These are phyloP conservation scores for Dasyprocta punctata DNA, from an alignment of 2,113 vertebrate species.

Conservation along the genomic window DNA sequence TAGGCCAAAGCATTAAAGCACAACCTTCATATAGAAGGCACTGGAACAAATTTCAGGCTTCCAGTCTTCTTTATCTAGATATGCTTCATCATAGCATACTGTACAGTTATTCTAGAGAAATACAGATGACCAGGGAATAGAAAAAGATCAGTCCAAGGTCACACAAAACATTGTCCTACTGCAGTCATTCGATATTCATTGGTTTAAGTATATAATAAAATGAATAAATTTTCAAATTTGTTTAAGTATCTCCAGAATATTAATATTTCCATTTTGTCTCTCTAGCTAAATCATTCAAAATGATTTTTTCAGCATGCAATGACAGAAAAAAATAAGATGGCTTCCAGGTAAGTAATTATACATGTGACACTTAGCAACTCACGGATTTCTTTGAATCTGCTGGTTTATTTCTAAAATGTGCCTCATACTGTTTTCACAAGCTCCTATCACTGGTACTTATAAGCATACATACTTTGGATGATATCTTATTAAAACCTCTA, in stretches of 20 bases:
- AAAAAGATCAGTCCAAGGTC: background rate
- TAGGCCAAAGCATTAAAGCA: background rate
- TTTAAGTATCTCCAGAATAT: background rate
- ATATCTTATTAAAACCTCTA: background rate
- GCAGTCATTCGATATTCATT: background rate
- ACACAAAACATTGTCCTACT: background rate
- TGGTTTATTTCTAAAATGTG: background rate
- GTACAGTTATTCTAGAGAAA: background rate
- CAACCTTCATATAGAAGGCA: no score
- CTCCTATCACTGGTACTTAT: background rate
- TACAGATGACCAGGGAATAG: background rate
- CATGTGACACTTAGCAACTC: background rate
- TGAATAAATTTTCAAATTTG: background rate
- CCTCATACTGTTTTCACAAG: background rate
- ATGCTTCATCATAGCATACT: background rate
- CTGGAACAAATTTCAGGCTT: background rate
- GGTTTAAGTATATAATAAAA: background rate
- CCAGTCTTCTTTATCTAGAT: background rate
- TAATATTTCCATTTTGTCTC: background rate
- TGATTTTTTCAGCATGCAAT: background rate
- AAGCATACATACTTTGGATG: background rate
- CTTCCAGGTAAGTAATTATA: background rate
- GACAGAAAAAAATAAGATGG: background rate
- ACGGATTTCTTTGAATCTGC: background rate
- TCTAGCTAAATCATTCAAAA: background rate